Base-by-base conservation (phyloP, 2,797 vertebrate genomes). In the Sparus aurata region DNA sequence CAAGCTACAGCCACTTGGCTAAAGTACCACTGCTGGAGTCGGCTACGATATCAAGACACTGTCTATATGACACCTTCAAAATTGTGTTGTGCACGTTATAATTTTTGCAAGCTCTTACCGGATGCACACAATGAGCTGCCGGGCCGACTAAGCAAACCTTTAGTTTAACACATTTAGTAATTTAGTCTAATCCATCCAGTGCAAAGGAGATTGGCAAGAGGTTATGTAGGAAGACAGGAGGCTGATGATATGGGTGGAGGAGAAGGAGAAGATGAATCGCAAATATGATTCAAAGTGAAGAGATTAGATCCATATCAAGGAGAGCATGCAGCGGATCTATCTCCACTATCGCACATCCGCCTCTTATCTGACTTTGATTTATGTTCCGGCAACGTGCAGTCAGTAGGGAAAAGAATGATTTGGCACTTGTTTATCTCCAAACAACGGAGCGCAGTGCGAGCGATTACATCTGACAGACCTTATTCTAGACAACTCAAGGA, bases 221-320 rank as follows among this genome's bases (percentile, higher is more conserved):
- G 63, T 78, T 69, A 79, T 67, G 74, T 41, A 11, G 69, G 60
- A 50, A 74, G 83, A 89, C 67, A 55, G 70, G 62, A 77, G 64
- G 68, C 58, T 75, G 84, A 81, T 79, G 81, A 76, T 75, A 67
- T 70, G 67, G 82, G 59, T 55, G 80, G 69, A 75, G 11, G 66
- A 65, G 82, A 54, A 69, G 72, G 38, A 73, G 46, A 82, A 83
- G 84, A 92, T 84, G 74, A 89, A 89, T 91, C 82, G 63, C 75
- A 73, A 89, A 87, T 84, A 77, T 82, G 82, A 93, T 84, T 54
- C 61, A 59, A 58, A 80, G 78, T 75, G 82, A 91, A 75, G 47
- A 85, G 90, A 93, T 93, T 85, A 90, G 90, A 91, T 93, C 46
- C 72, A 43, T 87, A 91, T 92, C 89, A 71, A 79, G 43, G 62